Percentiles rank a stretch among this genome's conserved stretches.
phyloP scores from a whole-genome alignment of 2,113 vertebrate species.

The Corythornis madagascariensis region DNA sequence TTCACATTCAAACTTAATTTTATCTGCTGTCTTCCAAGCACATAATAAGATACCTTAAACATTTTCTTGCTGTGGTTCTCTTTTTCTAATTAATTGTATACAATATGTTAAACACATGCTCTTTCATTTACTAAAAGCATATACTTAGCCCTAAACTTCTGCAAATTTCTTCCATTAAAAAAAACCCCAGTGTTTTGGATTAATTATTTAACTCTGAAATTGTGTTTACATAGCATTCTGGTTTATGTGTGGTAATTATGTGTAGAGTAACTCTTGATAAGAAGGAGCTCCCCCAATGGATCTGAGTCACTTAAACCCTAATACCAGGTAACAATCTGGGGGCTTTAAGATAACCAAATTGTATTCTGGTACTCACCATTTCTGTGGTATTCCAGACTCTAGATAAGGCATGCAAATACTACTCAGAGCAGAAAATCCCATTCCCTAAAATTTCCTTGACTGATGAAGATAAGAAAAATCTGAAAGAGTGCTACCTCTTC shows the following conservation, averaged over 20 bases:
- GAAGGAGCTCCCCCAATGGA: neutral
- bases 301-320: neutral
- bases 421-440: constrained; percentile 73
- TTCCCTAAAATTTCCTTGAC: constrained; percentile 74
- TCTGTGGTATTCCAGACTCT: constrained; percentile 64
- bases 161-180: neutral
- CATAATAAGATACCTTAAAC: neutral
- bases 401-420: constrained; percentile 76
- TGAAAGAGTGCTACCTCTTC: constrained; percentile 81
- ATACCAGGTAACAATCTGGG: neutral
- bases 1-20: neutral
- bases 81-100: neutral
- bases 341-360: neutral
- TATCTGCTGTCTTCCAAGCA: neutral
- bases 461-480: constrained; percentile 65
- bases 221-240: neutral
- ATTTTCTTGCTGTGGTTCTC: neutral
- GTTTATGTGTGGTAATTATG: neutral
- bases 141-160: neutral
- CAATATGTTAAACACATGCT: neutral
- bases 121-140: neutral
- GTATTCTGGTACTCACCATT: neutral
- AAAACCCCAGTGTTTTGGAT: neutral
- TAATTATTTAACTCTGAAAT: neutral
- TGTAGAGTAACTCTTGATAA: neutral